Percentiles rank a stretch among this genome's conserved stretches.
phyloP scores from a whole-genome alignment of 2,797 vertebrate genomes.

The Leptoclinus maculatus region DNA sequence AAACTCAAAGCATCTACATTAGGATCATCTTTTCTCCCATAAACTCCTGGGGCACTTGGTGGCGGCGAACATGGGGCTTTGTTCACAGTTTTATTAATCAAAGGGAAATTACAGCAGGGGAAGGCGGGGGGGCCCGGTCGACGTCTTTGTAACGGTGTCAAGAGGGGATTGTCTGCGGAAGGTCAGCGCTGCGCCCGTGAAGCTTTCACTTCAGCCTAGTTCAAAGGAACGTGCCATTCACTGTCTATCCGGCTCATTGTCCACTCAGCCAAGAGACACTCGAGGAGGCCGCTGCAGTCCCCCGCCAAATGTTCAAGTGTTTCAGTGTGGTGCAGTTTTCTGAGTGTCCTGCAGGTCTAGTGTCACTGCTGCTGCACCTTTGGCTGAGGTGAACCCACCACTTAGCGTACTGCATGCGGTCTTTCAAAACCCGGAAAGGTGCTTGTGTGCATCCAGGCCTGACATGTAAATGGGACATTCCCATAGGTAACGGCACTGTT shows the following conservation, averaged over 20 bases:
- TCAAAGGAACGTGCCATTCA: constrained; percentile 79
- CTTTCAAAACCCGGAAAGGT: constrained; percentile 1
- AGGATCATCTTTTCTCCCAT: constrained; percentile 78
- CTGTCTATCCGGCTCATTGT: constrained; percentile 69
- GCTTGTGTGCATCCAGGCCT: neutral
- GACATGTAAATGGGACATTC: neutral
- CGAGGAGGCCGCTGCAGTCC: constrained; percentile 31
- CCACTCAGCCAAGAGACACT: constrained; percentile 55
- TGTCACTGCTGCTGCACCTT: constrained; percentile 6
- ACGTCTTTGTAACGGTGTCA: constrained; percentile 82
- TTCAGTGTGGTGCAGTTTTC: constrained; percentile 28
- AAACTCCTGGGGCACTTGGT: constrained; percentile 73
- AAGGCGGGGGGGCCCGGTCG: constrained; percentile 65
- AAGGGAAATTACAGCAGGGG: constrained; percentile 74
- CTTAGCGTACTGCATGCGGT: neutral
- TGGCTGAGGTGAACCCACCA: constrained; percentile 15
- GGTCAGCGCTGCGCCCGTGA: constrained; percentile 67
- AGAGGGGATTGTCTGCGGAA: constrained; percentile 77
- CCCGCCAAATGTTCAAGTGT: constrained; percentile 54
- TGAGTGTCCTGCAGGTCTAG: constrained; percentile 35
- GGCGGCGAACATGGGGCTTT: constrained; percentile 69
- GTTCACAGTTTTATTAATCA: constrained; percentile 81
- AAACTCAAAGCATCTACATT: constrained; percentile 75
- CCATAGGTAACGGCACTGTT: neutral
- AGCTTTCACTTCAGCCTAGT: constrained; percentile 73